Evolutionary conservation across 1,140 invertebrate genomes (phyloP).

Genomic region (Drosophila kanapiae): DNA sequence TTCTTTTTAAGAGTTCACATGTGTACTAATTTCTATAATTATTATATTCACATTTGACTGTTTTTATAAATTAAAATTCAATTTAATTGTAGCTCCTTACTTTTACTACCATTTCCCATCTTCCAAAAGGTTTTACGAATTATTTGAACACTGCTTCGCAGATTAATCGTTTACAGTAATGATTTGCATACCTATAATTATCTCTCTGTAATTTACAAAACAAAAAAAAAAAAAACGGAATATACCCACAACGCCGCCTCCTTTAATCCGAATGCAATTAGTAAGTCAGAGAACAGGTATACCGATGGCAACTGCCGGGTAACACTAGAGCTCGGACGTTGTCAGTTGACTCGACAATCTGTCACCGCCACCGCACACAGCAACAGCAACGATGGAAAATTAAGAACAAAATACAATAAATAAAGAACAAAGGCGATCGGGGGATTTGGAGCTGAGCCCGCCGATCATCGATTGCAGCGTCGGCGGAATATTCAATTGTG

Average conservation of each 20-base stretch:
- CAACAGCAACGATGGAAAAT: slow-evolving; percentile 27
- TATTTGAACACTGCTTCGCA: no score
- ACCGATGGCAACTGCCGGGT: neutral
- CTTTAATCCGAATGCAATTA: slow-evolving; percentile 6
- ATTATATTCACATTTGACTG: no score
- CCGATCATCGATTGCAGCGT: slow-evolving; percentile 34
- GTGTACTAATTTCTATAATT: no score
- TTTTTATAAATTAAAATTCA: neutral
- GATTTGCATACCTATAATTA: neutral
- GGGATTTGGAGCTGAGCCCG: slow-evolving; percentile 4
- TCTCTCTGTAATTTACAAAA: neutral
- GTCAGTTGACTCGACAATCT: slow-evolving; percentile 20
- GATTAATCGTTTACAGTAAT: neutral
- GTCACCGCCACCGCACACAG: slow-evolving; percentile 26
- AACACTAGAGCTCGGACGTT: slow-evolving; percentile 1
- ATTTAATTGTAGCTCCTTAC: neutral
- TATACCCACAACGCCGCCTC: neutral
- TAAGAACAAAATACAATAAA: slow-evolving; percentile 20
- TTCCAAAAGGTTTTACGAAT: neutral
- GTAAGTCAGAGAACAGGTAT: slow-evolving; percentile 23
- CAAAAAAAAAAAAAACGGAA: slow-evolving; percentile 1
- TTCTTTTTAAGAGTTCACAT: no score
- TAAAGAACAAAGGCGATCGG: slow-evolving; percentile 23
- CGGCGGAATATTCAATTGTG: slow-evolving; percentile 37
- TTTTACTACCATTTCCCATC: no score